phyloP scores from a whole-genome alignment of 2,888 invertebrate genomes.

The Tachina fera region DNA sequence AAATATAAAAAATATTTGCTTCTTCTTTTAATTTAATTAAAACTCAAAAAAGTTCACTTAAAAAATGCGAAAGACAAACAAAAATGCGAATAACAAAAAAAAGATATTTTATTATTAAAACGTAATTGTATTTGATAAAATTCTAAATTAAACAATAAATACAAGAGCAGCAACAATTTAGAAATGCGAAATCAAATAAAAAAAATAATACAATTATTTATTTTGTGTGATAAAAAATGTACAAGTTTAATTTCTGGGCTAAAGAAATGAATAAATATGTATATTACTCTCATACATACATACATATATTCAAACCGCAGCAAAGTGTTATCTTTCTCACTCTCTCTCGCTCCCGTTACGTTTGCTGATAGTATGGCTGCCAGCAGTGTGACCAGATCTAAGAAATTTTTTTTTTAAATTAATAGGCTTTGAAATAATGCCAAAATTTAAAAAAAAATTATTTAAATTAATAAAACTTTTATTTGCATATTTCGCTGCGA shows the following conservation, averaged over 20 bases:
- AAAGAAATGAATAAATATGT: slow-evolving; percentile 32
- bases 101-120: slow-evolving; percentile 46
- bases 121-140: slow-evolving; percentile 27
- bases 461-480: too few species aligned
- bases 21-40: background rate
- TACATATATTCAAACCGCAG: background rate
- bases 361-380: background rate
- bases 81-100: background rate
- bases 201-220: slow-evolving; percentile 45
- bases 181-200: slow-evolving; percentile 36
- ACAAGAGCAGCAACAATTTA: slow-evolving; percentile 37
- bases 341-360: background rate
- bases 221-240: slow-evolving; percentile 43
- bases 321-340: slow-evolving; percentile 3
- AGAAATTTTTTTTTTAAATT: too few species aligned
- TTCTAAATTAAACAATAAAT: slow-evolving; percentile 28
- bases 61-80: background rate
- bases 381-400: background rate
- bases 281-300: slow-evolving; percentile 2
- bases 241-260: slow-evolving; percentile 49
- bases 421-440: too few species aligned
- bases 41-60: background rate
- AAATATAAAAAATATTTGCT: too few species aligned
- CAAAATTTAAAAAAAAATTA: too few species aligned
- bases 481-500: too few species aligned